These are phyloP conservation scores for Amblyopsis rosae DNA, from an alignment of 2,113 vertebrate species.

Conservation along the genomic window DNA sequence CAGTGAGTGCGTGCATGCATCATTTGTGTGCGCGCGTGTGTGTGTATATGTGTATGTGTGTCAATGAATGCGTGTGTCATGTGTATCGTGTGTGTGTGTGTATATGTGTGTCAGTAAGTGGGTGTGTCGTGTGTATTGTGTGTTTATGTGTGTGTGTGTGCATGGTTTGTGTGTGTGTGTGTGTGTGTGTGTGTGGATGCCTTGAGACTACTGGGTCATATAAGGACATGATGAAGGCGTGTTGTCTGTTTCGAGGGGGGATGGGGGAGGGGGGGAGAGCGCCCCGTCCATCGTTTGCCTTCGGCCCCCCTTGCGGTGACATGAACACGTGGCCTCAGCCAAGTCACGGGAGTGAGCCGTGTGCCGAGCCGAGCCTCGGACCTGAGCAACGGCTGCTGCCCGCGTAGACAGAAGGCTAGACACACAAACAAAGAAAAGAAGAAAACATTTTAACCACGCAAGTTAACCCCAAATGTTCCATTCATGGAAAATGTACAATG, in stretches of 20 bases:
- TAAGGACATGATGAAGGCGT: slow-evolving; percentile 38
- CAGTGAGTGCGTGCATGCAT: not conserved
- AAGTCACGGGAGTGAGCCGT: slow-evolving; percentile 16
- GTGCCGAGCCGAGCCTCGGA: not conserved
- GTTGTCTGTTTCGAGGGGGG: too few relatives aligned
- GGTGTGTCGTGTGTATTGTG: slow-evolving; percentile 16
- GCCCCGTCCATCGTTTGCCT: slow-evolving; percentile 26
- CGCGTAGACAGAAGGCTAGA: not conserved
- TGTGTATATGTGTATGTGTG: slow-evolving; percentile 8
- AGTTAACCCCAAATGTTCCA: slow-evolving; percentile 5
- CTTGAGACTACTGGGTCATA: slow-evolving; percentile 35
- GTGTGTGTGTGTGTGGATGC: slow-evolving; percentile 8
- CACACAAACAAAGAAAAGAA: not conserved
- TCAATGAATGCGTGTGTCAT: slow-evolving; percentile 10
- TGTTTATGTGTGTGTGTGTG: not conserved
- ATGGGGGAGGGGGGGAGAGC: slow-evolving; percentile 6
- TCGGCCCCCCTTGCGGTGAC: slow-evolving; percentile 23
- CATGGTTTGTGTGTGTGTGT: slow-evolving; percentile 1
- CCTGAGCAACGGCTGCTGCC: not conserved
- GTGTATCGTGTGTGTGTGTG: slow-evolving; percentile 5
- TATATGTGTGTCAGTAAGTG: slow-evolving; percentile 12
- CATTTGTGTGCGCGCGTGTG: slow-evolving; percentile 7
- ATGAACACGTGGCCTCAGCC: slow-evolving; percentile 7
- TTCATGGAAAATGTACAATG: slow-evolving; percentile 4
- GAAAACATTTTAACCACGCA: slow-evolving; percentile 5